Conservation (phyloP, 2,113 vertebrate genomes). For the Otolemur garnettii region DNA sequence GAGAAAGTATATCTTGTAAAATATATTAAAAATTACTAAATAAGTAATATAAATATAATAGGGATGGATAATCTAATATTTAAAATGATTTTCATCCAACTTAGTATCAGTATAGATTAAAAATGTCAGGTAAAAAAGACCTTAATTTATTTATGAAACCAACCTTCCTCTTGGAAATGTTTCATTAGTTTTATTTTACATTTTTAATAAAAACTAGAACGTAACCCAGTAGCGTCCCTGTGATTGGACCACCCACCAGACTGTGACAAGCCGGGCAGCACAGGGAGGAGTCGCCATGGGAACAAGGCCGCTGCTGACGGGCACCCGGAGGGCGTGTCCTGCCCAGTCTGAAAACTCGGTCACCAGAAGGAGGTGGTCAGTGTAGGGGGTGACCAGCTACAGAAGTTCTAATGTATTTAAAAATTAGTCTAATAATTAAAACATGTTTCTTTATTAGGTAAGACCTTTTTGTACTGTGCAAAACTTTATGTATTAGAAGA, state of each 20-base stretch:
- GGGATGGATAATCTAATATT: background rate
- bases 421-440: constrained; percentile 37
- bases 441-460: constrained; percentile 35
- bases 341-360: too few species aligned
- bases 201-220: constrained; percentile 46
- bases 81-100: constrained; percentile 26
- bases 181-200: background rate
- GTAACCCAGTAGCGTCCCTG: background rate
- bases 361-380: too few species aligned
- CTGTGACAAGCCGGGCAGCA: too few species aligned
- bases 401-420: background rate
- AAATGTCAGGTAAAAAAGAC: background rate
- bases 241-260: too few species aligned
- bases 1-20: background rate
- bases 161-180: background rate
- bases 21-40: background rate
- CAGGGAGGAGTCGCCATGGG: too few species aligned
- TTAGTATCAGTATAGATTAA: background rate
- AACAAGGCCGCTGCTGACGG: too few species aligned
- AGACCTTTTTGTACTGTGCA: background rate
- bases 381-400: too few species aligned
- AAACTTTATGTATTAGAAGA: constrained; percentile 38
- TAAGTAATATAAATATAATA: constrained; percentile 10
- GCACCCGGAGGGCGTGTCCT: too few species aligned
- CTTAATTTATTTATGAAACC: background rate